Evolutionary conservation across 2,797 vertebrate species (phyloP), one percentile per base, ranked within the genome.

Genomic region (Hydrolagus colliei): DNA sequence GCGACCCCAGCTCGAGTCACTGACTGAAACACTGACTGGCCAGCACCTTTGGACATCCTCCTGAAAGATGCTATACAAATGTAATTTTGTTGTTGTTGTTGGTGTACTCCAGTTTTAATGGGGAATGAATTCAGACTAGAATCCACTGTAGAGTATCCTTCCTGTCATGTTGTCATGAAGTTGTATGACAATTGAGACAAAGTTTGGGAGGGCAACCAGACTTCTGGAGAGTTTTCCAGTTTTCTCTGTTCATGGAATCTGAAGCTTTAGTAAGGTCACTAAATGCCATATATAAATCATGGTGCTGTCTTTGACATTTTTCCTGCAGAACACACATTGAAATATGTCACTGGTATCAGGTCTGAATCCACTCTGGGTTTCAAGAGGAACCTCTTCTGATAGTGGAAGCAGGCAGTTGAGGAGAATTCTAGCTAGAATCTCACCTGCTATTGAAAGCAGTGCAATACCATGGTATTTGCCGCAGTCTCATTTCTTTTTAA

Each of bases 121-220:
- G 32, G 2, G 73, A 11, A 74, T 32, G 73, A 32, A 74, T 35
- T 74, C 73, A 74, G 13, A 74, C 35, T 74, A 27, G 35, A 14
- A 74, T 14, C 13, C 72, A 27, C 22, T 73, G 72, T 74, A 32
- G 22, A 14, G 32, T 35, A 35, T 5, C 12, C 12, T 74, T 71
- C 68, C 68, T 27, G 32, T 74, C 5, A 74, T 35, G 12, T 74
- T 59, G 74, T 52, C 35, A 20, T 77, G 9, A 77, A 75, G 20
- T 61, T 78, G 41, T 78, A 9, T 61, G 5, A 20, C 74, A 76
- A 76, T 76, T 76, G 41, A 76, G 74, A 20, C 74, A 59, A 76
- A 3, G 12, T 41, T 9, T 74, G 12, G 27, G 32, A 52, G 32
- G 41, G 74, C 9, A 59, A 52, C 35, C 41, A n/a, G 52, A 18